Base-by-base conservation (phyloP, 1,140 invertebrate species). In the Araneus ventricosus region DNA sequence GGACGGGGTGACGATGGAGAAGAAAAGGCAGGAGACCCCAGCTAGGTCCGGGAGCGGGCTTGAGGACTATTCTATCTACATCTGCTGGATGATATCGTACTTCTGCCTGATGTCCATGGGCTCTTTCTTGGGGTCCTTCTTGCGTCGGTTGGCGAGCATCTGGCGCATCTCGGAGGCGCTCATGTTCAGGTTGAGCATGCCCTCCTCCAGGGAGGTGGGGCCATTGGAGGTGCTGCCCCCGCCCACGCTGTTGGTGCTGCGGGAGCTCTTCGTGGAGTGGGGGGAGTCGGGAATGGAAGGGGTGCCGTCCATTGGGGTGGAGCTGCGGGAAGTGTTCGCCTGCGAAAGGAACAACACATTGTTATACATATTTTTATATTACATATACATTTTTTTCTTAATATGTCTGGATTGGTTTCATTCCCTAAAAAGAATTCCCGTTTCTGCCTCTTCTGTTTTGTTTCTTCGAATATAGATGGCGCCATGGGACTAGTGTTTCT, bases 11-110 rank as follows among this genome's bases (percentile, higher is more conserved):
- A 67, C 6, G 24, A 67, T 1, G 27, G 24, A 30, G 63, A 7
- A 27, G 63, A 30, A 14, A 27, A 67, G 24, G 27, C 34, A 17
- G 17, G 20, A 5, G 37, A 75, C 27, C 30, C 27, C 17, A 37
- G 70, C 30, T 14, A 75, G 10, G 70, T 75, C 70, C 17, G 27
- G 4, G 70, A 22, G 59, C 5, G 30, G 27, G 30, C 34, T 20
- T 52, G 1, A n/a, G n/a, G n/a, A n/a, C n/a, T n/a, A n/a, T n/a
- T n/a, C n/a, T 75, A 75, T 75, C 84, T 93, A 98, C 94, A 98
- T 96, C 96, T 98, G 98, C 95, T 99, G 98, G 94, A 99, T 97
- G 95, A 98, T 98, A 95, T 98, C 98, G 95, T 98, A 98, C 96
- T 98, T 99, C 96, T 98, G 97, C 95, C 97, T 97, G 94, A 98